Base-by-base conservation (phyloP, 2,888 invertebrate species). In the Poecilobothrus nobilitatus region DNA sequence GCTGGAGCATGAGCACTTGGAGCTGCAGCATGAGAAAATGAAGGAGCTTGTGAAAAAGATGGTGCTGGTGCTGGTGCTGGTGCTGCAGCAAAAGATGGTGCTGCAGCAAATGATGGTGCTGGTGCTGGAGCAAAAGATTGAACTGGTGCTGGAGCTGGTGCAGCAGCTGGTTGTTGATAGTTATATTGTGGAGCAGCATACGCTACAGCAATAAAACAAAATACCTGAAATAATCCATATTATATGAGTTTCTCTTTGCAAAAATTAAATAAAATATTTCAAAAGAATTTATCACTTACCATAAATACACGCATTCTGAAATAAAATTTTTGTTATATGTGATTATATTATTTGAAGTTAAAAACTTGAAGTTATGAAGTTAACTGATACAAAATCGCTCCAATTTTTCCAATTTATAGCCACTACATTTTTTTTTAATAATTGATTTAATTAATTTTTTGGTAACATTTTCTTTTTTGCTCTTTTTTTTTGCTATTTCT, bases 141-240 rank as follows among this genome's bases (percentile, higher is more conserved):
- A n/a, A n/a, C n/a, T 15, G 44, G 12, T 15, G 44, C 53, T 53
- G 53, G 53, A 18, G 53, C 53, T 33, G 33, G 34, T 18, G 33
- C 65, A 21, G 65, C 66, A 64, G 67, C n/a, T 20, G 21, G 21
- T 53, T 53, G 53, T 18, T 61, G 44, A 53, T 61, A 44, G 27
- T 27, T 66, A 66, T 44, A 66, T 66, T 61, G 53, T 44, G 61
- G 61, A 20, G 53, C 21, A 64, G 65, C 65, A 34, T 34, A 33
- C 9, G 65, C 65, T 5, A 20, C 37, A 20, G 65, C 37, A 65
- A 37, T 22, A 9, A 34, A 37, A 37, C 65, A 65, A 22, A 65
- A n/a, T 20, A 65, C 37, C 65, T 65, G 33, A 15, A 33, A 64
- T 33, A 64, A 65, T 65, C 37, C 53, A 53, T 53, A 18, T 53